Base-by-base conservation (phyloP, 2,888 invertebrate species). In the Scotopteryx bipunctaria region DNA sequence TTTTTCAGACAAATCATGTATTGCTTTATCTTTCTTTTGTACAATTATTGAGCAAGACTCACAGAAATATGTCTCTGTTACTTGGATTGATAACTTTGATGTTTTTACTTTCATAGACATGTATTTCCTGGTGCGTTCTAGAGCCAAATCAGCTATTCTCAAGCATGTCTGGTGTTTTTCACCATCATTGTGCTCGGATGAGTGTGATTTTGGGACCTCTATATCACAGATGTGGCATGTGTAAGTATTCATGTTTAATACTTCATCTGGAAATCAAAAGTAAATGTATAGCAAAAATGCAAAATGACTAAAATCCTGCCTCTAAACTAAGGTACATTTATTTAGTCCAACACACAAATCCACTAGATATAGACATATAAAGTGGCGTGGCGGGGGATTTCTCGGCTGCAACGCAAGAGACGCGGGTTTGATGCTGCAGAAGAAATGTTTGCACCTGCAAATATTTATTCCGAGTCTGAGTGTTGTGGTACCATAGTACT, bases 141-240 rank as follows among this genome's bases (percentile, higher is more conserved):
- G 23, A 2, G 71, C 61, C 15, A 58, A 53, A 4, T 73, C 57
- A 6, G 59, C 55, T 33, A 80, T 71, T 46, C 65, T 62, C 5
- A 56, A 32, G 3, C 48, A 63, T 4, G 50, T 62, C 17, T 62
- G 54, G 38, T 79, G 80, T 55, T 64, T 71, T 0, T 32, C 9
- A 19, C 74, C 69, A 2, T 63, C 37, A 1, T 54, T 57, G 9
- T 80, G 80, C 29, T 67, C 56, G 14, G 55, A 51, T 5, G 53
- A 27, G 50, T 61, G 72, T 5, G 50, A 29, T 32, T 49, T 48
- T 0, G 80, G 79, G 0, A 79, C 69, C 6, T 66, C 21, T 5
- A 63, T 51, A 13, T 75, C 63, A 25, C 80, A 81, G 13, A 79
- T 69, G 29, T 74, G 57, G 41, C 76, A 76, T 0, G 2, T 46